Evolutionary conservation across 2,797 vertebrate species (phyloP), one percentile per base, ranked within the genome.

Genomic region (Lycodopsis pacificus): DNA sequence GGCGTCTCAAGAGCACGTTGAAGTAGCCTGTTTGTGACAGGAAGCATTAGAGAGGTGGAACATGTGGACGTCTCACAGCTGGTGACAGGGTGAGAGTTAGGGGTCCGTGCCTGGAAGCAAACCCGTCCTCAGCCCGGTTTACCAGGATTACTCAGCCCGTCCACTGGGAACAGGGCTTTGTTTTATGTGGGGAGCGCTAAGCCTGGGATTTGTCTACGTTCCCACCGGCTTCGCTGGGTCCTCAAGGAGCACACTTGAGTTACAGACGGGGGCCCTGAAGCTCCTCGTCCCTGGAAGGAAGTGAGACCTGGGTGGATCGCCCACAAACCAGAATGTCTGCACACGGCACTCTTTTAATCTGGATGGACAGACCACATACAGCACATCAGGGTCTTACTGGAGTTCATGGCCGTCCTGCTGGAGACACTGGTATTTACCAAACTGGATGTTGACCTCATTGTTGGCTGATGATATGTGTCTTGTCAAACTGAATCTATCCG

Each of bases 191-290:
- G 65, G 63, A 8, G 48, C 53, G 32, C 71, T 77, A 53, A 89
- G 30, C 65, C 77, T 63, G 84, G 85, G 80, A 89, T 90, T 86
- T 85, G 80, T 87, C 82, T 49, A 51, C 77, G 42, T 77, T 84
- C 12, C 79, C 56, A 40, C 64, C 66, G 67, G 66, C 73, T 32
- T 70, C 36, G 32, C 44, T 27, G 40, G 27, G 17, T 81, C 70
- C 70, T 87, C 7, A n/a, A 83, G 42, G 73, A 81, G 61, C 62
- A 88, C 73, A 61, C 70, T 86, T 69, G 27, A 77, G 74, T 83
- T 83, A 54, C 15, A 27, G 30, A 71, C 63, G 27, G 36, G 20
- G 38, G 32, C 7, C 19, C 42, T 51, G 2, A 44, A 38, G 71
- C 42, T 75, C 40, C 61, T 75, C 17, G 7, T 69, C 57, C 12